These are phyloP conservation scores for Copsychus sechellarum DNA, from an alignment of 2,113 vertebrate species.

Conservation along the genomic window DNA sequence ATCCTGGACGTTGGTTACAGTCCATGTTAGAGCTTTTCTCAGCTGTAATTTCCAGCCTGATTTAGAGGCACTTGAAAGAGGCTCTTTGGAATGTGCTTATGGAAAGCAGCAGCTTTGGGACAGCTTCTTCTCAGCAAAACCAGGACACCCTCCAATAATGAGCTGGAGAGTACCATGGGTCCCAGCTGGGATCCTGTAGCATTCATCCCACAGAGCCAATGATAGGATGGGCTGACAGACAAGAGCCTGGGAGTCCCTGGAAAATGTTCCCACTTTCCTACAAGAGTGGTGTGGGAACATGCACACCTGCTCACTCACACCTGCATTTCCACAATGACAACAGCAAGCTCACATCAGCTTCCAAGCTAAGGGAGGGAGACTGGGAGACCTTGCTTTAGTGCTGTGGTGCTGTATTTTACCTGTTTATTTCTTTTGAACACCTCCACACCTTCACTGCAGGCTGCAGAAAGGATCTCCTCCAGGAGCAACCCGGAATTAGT, in stretches of 20 bases:
- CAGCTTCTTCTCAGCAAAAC: neutral
- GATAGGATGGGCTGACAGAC: neutral
- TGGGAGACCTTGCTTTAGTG: neutral
- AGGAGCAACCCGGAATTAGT: neutral
- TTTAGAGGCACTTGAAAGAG: neutral
- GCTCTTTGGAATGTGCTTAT: neutral
- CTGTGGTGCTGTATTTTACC: neutral
- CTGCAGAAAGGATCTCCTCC: neutral
- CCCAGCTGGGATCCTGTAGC: rapidly evolving
- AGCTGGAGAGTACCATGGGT: neutral
- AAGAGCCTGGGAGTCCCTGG: neutral
- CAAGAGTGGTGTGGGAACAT: rapidly evolving
- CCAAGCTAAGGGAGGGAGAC: neutral
- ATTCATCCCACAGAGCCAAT: neutral
- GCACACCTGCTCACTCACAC: too few species aligned
- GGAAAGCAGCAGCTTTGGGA: neutral
- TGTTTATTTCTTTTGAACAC: neutral
- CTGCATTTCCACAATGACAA: neutral
- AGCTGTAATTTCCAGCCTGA: neutral
- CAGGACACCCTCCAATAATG: rapidly evolving
- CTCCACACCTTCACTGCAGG: rapidly evolving
- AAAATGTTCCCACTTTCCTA: neutral
- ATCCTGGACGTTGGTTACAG: neutral
- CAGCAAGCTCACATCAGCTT: neutral
- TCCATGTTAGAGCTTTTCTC: neutral